Conservation (phyloP, 2,797 vertebrate genomes). For the Cirrhinus mrigala region DNA sequence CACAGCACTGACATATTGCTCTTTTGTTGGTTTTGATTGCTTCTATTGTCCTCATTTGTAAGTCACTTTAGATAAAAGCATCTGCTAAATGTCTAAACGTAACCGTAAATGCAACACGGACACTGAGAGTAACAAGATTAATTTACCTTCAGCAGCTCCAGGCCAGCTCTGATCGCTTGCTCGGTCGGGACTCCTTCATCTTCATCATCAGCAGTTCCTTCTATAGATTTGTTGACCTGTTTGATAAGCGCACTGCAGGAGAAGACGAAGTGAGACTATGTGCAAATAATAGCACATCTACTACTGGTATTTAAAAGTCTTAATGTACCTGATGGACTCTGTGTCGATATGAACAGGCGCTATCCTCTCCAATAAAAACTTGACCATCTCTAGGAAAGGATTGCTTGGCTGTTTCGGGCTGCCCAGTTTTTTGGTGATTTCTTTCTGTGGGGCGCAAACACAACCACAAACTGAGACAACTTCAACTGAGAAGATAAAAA, state of each 20-base stretch:
- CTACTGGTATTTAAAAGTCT: neutral
- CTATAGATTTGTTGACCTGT: slow-evolving; percentile 98
- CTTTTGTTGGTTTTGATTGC: too few species aligned
- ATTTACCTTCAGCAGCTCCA: slow-evolving; percentile 94
- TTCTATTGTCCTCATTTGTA: too few species aligned
- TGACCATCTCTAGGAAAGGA: slow-evolving; percentile 98
- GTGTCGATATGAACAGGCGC: slow-evolving; percentile 98
- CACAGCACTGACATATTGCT: neutral
- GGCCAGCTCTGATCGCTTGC: slow-evolving; percentile 94
- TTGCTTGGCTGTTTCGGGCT: slow-evolving; percentile 98
- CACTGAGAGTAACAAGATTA: neutral
- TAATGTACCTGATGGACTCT: slow-evolving; percentile 89
- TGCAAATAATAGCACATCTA: neutral
- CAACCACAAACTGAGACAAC: slow-evolving; percentile 16
- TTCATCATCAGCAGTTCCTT: slow-evolving; percentile 96
- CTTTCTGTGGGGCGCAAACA: slow-evolving; percentile 80
- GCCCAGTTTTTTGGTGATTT: slow-evolving; percentile 96
- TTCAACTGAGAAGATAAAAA: neutral
- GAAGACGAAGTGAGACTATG: neutral
- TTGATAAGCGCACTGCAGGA: slow-evolving; percentile 91
- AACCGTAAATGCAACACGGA: neutral
- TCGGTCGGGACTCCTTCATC: slow-evolving; percentile 97
- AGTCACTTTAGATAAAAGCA: neutral
- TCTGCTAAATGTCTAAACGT: too few species aligned
- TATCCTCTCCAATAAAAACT: slow-evolving; percentile 96